These are phyloP conservation scores for Laticauda laticaudata DNA, from an alignment of 2,113 vertebrate genomes.

Conservation along the genomic window DNA sequence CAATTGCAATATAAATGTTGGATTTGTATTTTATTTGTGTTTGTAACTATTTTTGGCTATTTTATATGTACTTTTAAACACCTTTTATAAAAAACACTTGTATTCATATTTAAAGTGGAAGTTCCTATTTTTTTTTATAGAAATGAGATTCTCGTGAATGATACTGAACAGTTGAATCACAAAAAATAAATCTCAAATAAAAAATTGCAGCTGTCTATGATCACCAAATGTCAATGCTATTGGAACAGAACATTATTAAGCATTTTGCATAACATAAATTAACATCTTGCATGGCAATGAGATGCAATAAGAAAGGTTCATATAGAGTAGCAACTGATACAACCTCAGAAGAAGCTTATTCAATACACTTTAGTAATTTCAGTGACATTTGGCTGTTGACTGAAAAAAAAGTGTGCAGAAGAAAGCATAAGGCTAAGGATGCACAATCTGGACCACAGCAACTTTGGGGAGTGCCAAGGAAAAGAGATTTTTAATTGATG, in stretches of 20 bases:
- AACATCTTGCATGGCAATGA: background rate
- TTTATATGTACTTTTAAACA: conserved; percentile 1
- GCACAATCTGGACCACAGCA: background rate
- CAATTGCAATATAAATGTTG: background rate
- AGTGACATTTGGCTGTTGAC: background rate
- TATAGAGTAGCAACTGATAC: background rate
- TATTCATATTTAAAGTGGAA: background rate
- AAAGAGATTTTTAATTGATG: background rate
- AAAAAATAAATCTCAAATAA: background rate
- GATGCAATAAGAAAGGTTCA: background rate
- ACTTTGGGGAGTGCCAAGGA: background rate
- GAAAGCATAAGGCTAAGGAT: background rate
- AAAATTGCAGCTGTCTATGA: background rate
- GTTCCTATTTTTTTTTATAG: too few species aligned
- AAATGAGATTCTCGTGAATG: background rate
- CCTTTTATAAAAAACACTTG: background rate
- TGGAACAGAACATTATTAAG: background rate
- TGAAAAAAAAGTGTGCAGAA: background rate
- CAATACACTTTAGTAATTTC: background rate
- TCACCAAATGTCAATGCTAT: background rate
- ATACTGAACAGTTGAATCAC: background rate
- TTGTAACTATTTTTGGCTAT: background rate
- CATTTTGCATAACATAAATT: background rate
- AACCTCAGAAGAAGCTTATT: background rate
- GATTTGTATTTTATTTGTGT: background rate